Base-by-base conservation (phyloP, 2,797 vertebrate species). In the Poeciliopsis infans region DNA sequence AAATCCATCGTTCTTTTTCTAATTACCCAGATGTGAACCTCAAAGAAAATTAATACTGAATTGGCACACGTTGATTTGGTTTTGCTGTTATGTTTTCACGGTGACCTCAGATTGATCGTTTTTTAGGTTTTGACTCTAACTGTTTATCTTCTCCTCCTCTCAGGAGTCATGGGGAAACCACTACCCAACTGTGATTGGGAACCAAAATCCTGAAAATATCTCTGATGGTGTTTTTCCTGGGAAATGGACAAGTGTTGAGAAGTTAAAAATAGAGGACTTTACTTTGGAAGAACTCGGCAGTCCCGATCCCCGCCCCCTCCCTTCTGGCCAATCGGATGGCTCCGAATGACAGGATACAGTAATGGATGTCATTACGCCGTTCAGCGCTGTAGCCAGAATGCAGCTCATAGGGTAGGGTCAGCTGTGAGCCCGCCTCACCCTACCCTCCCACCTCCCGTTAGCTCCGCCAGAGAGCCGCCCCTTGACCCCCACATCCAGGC, bases 321-420 rank as follows among this genome's bases (percentile, higher is more conserved):
- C 53, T 11, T 33, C 70, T 78, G 2, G 23, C 59, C 71, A 78
- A 80, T 86, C 72, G 13, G 72, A 88, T 90, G 93, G 91, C 95
- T 93, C 91, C 77, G 83, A 91, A 81, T 70, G 85, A 87, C 84
- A 75, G 85, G 87, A 87, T 94, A 93, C 95, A 95, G 93, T 96
- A 93, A 96, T 97, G 96, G 95, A 95, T 94, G 95, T 94, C 95
- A 94, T 93, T 78, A 93, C 90, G 82, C 93, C 92, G 66, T 93
- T 95, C 85, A 91, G 91, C 85, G 73, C 87, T 39, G 89, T 91
- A 79, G 83, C 93, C 92, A 97, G 97, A 97, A 96, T 93, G 96
- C 94, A 95, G 94, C 94, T 95, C 90, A 91, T 95, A 95, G 97
- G 97, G 96, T 96, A 95, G 95, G 95, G 96, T 96, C 94, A 88